Evolutionary conservation across 1,140 invertebrate species (phyloP).

Genomic region (Drosophila asahinai): DNA sequence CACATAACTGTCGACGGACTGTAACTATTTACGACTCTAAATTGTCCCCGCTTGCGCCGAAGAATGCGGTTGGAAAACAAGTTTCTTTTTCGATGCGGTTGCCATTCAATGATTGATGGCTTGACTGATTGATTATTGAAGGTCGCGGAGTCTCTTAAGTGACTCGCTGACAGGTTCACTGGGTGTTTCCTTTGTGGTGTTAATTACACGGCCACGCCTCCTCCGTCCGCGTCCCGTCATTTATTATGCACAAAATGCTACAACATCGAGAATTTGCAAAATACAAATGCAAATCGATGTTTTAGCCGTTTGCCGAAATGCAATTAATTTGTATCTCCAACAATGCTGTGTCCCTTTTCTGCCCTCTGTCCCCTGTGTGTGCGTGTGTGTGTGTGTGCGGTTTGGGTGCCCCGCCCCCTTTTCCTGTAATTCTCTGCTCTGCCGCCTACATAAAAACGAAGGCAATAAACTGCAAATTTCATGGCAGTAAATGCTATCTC

Average conservation of each 20-base stretch:
- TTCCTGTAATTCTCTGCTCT: slow-evolving; percentile 3
- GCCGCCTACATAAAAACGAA: slow-evolving; percentile 49
- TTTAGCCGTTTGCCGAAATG: slow-evolving; percentile 51
- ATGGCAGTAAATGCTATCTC: slow-evolving; percentile 64
- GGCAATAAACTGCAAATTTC: slow-evolving; percentile 67
- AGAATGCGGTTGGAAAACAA: slow-evolving; percentile 60
- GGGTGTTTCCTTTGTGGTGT: slow-evolving; percentile 65
- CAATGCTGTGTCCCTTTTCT: slow-evolving; percentile 20
- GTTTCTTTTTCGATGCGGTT: slow-evolving; percentile 45
- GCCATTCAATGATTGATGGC: slow-evolving; percentile 41
- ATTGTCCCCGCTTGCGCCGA: slow-evolving; percentile 43
- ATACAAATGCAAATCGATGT: slow-evolving; percentile 63
- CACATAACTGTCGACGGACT: slow-evolving; percentile 65
- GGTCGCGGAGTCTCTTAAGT: slow-evolving; percentile 73
- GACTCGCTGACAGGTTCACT: slow-evolving; percentile 72
- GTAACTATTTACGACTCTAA: slow-evolving; percentile 73
- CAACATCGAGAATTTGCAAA: slow-evolving; percentile 45
- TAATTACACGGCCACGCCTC: slow-evolving; percentile 61
- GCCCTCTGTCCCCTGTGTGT: neutral
- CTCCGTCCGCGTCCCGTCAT: slow-evolving; percentile 28
- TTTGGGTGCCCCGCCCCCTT: neutral
- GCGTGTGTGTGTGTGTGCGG: neutral
- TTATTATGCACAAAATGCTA: slow-evolving; percentile 52
- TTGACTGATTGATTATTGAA: slow-evolving; percentile 80
- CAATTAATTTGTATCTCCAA: slow-evolving; percentile 59